A percentile compares a stretch with the other conserved stretches of the same genome.
These are phyloP conservation scores for Crotalus tigris DNA, from an alignment of 2,113 vertebrate genomes.

Conservation along the genomic window DNA sequence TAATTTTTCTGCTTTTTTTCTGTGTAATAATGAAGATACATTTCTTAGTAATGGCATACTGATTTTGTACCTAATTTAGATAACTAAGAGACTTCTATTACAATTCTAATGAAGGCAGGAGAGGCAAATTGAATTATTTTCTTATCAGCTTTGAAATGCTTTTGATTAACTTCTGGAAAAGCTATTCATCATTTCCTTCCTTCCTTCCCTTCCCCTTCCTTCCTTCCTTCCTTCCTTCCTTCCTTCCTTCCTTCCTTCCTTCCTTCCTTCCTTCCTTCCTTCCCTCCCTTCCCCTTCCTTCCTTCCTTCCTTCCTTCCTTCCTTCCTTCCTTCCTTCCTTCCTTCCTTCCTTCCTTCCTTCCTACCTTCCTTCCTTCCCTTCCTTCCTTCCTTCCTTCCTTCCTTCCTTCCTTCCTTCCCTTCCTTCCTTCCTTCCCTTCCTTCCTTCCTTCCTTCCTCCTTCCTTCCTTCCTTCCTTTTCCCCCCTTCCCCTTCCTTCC, in stretches of 20 bases:
- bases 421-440: not conserved
- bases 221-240: not conserved
- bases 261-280: not conserved
- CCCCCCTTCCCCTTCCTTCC: too few species aligned
- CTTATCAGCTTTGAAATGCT: conserved; percentile 2
- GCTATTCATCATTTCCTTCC: not conserved
- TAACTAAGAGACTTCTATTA: not conserved
- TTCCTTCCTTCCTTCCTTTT: not conserved
- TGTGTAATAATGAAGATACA: not conserved
- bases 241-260: not conserved
- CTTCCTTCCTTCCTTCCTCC: not conserved
- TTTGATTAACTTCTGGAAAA: not conserved
- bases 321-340: too few species aligned
- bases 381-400: not conserved
- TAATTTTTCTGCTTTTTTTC: not conserved
- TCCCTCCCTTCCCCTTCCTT: too few species aligned
- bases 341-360: not conserved
- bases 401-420: not conserved
- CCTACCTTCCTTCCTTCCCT: too few species aligned
- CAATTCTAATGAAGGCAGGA: not conserved
- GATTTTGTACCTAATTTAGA: not conserved
- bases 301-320: not conserved
- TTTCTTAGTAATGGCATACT: not conserved
- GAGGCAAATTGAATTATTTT: not conserved
- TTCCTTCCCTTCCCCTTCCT: too few species aligned